Conservation (phyloP, 2,113 vertebrate genomes). For the Eubucco bourcierii region DNA sequence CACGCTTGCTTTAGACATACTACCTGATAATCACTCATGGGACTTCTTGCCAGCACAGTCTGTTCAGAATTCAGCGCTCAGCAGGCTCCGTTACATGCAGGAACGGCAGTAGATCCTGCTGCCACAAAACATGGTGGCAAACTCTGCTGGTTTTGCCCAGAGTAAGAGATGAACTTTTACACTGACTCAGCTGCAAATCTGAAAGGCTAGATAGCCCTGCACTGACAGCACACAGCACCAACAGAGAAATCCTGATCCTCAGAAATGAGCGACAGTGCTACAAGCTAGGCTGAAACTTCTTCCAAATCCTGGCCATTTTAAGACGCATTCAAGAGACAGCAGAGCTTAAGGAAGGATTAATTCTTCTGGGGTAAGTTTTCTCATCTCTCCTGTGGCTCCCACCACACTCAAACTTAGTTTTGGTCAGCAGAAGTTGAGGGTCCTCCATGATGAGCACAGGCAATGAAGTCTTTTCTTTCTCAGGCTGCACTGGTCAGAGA, state of each 20-base stretch:
- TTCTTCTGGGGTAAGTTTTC: not conserved
- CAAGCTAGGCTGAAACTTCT: not conserved
- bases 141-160: not conserved
- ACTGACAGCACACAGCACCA: not conserved
- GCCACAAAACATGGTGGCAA: not conserved
- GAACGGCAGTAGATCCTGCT: not conserved
- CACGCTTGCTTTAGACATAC: not conserved
- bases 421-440: accelerated
- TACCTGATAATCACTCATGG: not conserved
- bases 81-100: not conserved
- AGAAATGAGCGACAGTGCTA: not conserved
- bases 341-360: not conserved
- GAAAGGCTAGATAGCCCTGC: not conserved
- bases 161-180: not conserved
- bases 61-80: not conserved
- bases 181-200: not conserved
- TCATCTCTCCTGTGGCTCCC: not conserved
- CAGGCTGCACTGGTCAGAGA: not conserved
- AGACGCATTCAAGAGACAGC: not conserved
- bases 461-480: not conserved
- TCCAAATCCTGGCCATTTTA: not conserved
- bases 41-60: not conserved
- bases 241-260: not conserved
- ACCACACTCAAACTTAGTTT: not conserved
- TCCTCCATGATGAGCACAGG: not conserved